Evolutionary conservation across 2,888 invertebrate genomes (phyloP).

Genomic region (Spatulosminthurus flaviceps): DNA sequence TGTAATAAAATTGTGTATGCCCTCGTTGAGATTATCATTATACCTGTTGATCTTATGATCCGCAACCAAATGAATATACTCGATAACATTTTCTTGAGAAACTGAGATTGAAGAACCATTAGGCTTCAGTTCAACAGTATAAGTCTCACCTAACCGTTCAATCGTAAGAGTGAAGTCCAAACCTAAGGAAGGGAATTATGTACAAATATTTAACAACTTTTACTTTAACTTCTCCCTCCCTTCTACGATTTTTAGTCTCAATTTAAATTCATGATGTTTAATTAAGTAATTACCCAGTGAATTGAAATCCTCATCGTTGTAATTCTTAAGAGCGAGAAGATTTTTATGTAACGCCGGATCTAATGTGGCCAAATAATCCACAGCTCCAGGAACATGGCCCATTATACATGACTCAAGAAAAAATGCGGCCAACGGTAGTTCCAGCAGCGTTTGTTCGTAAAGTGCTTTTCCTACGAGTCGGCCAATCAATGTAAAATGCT

Average conservation of each 20-base stretch:
- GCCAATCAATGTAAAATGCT: slow-evolving; percentile 95
- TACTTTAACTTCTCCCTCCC: too few species aligned
- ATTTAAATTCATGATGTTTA: too few species aligned
- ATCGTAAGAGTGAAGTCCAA: slow-evolving; percentile 92
- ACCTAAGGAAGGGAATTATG: slow-evolving; percentile 65
- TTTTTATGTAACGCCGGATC: slow-evolving; percentile 94
- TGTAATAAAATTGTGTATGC: too few species aligned
- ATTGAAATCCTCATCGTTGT: slow-evolving; percentile 80
- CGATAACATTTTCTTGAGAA: slow-evolving; percentile 89
- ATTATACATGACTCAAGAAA: slow-evolving; percentile 89
- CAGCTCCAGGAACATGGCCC: slow-evolving; percentile 80
- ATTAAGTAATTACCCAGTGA: slow-evolving; percentile 76
- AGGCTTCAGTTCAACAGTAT: slow-evolving; percentile 88
- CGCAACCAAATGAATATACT: slow-evolving; percentile 95
- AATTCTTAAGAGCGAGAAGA: slow-evolving; percentile 85
- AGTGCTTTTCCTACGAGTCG: slow-evolving; percentile 94
- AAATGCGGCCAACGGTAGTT: slow-evolving; percentile 94
- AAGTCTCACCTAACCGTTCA: slow-evolving; percentile 88
- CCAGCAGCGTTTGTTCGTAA: slow-evolving; percentile 93
- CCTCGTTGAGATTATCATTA: too few species aligned
- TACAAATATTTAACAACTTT: neutral
- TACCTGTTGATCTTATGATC: slow-evolving; percentile 94
- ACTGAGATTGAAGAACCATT: slow-evolving; percentile 91
- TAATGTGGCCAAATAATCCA: slow-evolving; percentile 91
- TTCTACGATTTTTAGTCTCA: too few species aligned